phyloP scores from a whole-genome alignment of 2,888 invertebrate species.

The Axea sp. region DNA sequence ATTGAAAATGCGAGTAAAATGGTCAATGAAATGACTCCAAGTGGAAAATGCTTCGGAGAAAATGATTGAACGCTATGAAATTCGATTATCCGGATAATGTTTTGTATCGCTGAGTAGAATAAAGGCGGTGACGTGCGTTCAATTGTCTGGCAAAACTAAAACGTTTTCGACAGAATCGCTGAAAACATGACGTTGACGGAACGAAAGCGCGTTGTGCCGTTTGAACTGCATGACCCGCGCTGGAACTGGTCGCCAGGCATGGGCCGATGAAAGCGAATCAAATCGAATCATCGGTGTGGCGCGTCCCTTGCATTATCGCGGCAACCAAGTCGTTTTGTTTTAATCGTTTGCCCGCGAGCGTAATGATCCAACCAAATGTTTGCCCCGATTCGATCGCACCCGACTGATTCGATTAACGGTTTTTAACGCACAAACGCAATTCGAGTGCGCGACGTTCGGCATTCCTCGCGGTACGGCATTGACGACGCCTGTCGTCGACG shows the following conservation, averaged over 20 bases:
- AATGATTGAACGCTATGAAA: conserved; percentile 36
- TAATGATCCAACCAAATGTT: neutral
- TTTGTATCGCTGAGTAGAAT: conserved; percentile 48
- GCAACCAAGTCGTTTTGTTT: too few relatives aligned
- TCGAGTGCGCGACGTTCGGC: too few relatives aligned
- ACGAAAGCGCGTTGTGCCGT: conserved; percentile 27
- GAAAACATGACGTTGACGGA: conserved; percentile 13
- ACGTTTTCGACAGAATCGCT: conserved; percentile 48
- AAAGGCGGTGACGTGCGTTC: conserved; percentile 34
- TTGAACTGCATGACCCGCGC: conserved; percentile 44
- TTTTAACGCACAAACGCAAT: neutral
- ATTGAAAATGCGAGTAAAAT: neutral
- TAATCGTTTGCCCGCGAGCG: too few relatives aligned
- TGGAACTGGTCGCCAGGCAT: conserved; percentile 25
- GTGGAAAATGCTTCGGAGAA: conserved; percentile 9
- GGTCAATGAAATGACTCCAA: neutral
- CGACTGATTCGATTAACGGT: neutral
- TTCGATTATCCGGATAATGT: conserved; percentile 41
- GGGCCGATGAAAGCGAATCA: conserved; percentile 26
- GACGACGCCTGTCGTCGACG: too few relatives aligned
- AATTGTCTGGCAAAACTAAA: conserved; percentile 43
- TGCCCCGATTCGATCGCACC: neutral
- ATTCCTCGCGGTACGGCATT: too few relatives aligned
- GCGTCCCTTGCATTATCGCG: neutral
- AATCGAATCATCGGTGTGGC: conserved; percentile 4